Evolutionary conservation across 1,140 invertebrate species (phyloP).

Genomic region (Mizuhopecten yessoensis): DNA sequence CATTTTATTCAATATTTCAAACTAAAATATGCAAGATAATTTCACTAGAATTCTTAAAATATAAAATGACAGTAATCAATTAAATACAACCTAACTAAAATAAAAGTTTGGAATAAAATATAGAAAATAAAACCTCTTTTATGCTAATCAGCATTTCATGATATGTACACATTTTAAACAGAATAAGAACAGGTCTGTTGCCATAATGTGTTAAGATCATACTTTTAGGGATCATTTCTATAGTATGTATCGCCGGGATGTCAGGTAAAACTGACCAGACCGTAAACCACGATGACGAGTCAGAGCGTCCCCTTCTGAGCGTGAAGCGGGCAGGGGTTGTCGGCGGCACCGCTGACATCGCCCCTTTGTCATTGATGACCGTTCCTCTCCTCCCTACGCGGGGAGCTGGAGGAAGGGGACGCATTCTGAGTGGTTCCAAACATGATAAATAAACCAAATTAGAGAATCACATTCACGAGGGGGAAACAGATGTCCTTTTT

Average conservation of each 20-base stretch:
- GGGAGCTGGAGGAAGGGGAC: slow-evolving; percentile 69
- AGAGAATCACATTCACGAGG: no score
- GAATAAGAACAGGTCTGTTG: neutral
- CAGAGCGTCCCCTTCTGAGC: slow-evolving; percentile 71
- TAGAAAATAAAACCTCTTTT: no score
- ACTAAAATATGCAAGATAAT: no score
- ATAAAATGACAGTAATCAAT: no score
- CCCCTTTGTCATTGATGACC: slow-evolving; percentile 68
- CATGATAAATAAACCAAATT: no score
- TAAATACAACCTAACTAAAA: no score
- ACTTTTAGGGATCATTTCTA: slow-evolving; percentile 71
- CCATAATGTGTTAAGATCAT: slow-evolving; percentile 58
- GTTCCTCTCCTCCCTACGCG: slow-evolving; percentile 72
- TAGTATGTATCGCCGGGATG: slow-evolving; percentile 68
- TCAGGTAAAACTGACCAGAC: slow-evolving; percentile 67
- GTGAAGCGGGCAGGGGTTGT: slow-evolving; percentile 66
- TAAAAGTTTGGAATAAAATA: no score
- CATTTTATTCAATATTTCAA: no score
- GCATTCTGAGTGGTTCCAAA: slow-evolving; percentile 73
- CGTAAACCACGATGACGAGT: slow-evolving; percentile 71
- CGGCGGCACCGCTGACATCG: slow-evolving; percentile 36
- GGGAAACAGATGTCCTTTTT: no score
- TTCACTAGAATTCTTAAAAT: no score
- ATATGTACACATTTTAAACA: neutral
- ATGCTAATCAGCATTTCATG: no score